Percentiles rank a stretch among this genome's conserved stretches.
Evolutionary conservation across 2,113 vertebrate species (phyloP).

Genomic region (Saimiri boliviensis): DNA sequence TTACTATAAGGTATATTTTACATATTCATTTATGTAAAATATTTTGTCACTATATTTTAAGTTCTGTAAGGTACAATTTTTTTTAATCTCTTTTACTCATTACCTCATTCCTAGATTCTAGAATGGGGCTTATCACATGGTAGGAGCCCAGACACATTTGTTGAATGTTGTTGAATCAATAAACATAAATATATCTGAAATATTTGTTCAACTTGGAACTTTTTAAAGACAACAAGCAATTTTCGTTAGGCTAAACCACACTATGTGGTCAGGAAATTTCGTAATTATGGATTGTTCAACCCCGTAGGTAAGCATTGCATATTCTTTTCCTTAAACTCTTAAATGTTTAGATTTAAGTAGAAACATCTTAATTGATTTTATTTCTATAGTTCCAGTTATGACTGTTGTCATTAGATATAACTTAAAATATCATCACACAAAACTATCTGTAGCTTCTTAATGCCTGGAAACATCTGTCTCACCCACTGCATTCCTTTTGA

Average conservation of each 20-base stretch:
- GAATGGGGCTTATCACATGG: neutral
- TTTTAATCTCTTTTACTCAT: neutral
- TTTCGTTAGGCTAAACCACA: neutral
- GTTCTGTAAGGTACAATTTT: neutral
- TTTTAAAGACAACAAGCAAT: neutral
- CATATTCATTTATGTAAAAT: neutral
- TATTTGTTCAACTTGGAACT: neutral
- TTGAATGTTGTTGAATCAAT: neutral
- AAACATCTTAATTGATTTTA: constrained; percentile 7
- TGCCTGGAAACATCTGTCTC: neutral
- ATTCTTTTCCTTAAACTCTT: neutral
- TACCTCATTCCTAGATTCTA: neutral
- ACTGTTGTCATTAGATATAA: neutral
- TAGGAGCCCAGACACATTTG: neutral
- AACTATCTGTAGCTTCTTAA: neutral
- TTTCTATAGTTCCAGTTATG: neutral
- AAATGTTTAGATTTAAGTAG: neutral
- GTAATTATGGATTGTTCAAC: neutral
- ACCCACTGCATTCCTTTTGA: neutral
- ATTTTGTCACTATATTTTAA: neutral
- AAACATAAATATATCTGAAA: neutral
- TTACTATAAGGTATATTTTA: neutral
- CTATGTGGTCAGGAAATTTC: neutral
- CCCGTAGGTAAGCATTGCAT: neutral
- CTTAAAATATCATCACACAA: neutral